Conservation (phyloP, 1,140 invertebrate species). For the Zaprionus inermis region DNA sequence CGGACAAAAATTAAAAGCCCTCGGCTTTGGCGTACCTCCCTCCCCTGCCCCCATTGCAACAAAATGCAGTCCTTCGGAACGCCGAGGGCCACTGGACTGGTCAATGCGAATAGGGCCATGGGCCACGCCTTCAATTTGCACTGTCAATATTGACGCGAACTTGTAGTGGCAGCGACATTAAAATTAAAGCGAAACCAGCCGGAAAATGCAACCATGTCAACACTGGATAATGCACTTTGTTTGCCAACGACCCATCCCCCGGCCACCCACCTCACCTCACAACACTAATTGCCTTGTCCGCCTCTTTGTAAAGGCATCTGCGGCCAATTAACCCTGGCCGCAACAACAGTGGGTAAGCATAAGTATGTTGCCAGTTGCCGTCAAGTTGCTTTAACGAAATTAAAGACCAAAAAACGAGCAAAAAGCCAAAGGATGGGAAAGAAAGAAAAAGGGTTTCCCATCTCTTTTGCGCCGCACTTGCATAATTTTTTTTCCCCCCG, state of each 20-base stretch:
- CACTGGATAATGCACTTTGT: slow-evolving; percentile 38
- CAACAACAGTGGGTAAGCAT: not conserved
- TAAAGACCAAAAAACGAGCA: not conserved
- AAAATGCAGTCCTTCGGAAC: slow-evolving; percentile 31
- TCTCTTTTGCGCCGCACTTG: slow-evolving; percentile 4
- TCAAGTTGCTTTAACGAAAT: slow-evolving; percentile 4
- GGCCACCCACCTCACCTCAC: not conserved
- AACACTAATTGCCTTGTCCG: not conserved
- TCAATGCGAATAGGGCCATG: slow-evolving; percentile 11
- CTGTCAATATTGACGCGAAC: slow-evolving; percentile 46
- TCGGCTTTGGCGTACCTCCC: slow-evolving; percentile 1
- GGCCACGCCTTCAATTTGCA: slow-evolving; percentile 62
- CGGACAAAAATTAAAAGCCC: slow-evolving; percentile 25
- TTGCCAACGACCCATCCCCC: not conserved
- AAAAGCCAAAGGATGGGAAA: not conserved
- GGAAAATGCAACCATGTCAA: slow-evolving; percentile 41
- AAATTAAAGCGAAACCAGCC: slow-evolving; percentile 59
- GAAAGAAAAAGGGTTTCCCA: not conserved
- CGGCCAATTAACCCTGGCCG: slow-evolving; percentile 25
- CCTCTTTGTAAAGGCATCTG: slow-evolving; percentile 3
- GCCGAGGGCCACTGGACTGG: slow-evolving; percentile 17
- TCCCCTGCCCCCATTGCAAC: not conserved
- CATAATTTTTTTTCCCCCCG: slow-evolving; percentile 54
- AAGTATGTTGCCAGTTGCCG: slow-evolving; percentile 2
- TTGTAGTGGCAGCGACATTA: slow-evolving; percentile 55